Conservation (phyloP, 2,113 vertebrate genomes). For the Fulica atra region DNA sequence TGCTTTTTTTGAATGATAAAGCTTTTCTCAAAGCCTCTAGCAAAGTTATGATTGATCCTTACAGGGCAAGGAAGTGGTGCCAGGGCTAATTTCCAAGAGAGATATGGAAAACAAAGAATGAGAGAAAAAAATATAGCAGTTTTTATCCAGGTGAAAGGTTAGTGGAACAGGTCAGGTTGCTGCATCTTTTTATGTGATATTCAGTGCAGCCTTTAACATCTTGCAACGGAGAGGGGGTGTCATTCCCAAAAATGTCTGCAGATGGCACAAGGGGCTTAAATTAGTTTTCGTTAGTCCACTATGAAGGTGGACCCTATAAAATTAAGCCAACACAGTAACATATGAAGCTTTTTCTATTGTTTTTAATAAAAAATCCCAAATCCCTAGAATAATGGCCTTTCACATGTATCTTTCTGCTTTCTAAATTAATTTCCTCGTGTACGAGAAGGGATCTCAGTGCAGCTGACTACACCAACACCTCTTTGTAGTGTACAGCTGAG, state of each 20-base stretch:
- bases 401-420: neutral
- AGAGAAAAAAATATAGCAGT: neutral
- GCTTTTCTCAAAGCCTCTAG: neutral
- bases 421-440: neutral
- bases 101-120: neutral
- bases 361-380: neutral
- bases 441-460: neutral
- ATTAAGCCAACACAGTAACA: neutral
- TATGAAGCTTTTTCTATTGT: neutral
- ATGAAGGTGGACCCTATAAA: neutral
- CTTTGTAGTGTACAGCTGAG: neutral
- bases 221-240: neutral
- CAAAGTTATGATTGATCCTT: neutral
- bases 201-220: neutral
- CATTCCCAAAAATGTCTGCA: neutral
- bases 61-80: neutral
- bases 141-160: neutral
- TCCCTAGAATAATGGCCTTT: neutral
- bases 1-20: neutral
- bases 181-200: accelerated
- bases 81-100: neutral
- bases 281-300: neutral
- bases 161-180: neutral
- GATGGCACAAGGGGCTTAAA: conserved; percentile 14
- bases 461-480: neutral